phyloP scores from a whole-genome alignment of 2,888 invertebrate species.

The Linnaemya tessellans region DNA sequence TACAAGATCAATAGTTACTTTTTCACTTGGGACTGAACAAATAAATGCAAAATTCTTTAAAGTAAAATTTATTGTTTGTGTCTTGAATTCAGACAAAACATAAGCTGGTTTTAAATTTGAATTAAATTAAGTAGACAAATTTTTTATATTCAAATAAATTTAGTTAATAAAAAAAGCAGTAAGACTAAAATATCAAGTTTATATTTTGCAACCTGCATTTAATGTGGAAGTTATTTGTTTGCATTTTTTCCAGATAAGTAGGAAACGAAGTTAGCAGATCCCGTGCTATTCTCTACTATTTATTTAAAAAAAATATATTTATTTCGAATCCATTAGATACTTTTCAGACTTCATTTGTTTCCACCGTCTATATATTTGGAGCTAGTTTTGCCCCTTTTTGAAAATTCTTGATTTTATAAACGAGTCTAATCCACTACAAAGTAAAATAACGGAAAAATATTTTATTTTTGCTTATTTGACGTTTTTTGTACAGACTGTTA shows the following conservation, averaged over 20 bases:
- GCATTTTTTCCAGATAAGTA: not conserved
- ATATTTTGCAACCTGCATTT: not conserved
- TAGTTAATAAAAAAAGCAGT: not conserved
- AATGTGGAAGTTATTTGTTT: not conserved
- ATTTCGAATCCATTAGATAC: too few relatives aligned
- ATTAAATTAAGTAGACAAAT: not conserved
- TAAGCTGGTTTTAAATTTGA: not conserved
- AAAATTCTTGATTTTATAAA: too few relatives aligned
- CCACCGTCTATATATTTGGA: too few relatives aligned
- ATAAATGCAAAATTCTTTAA: not conserved
- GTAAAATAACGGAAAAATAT: too few relatives aligned
- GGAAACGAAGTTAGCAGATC: not conserved
- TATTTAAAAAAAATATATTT: too few relatives aligned
- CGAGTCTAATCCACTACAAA: too few relatives aligned
- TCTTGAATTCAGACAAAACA: too few relatives aligned
- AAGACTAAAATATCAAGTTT: not conserved
- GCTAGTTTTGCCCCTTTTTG: too few relatives aligned
- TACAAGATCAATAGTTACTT: not conserved
- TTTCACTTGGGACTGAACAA: not conserved
- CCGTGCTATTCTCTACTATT: too few relatives aligned
- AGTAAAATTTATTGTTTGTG: not conserved
- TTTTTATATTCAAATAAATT: not conserved
- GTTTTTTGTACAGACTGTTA: too few relatives aligned
- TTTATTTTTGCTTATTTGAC: too few relatives aligned
- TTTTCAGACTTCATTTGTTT: too few relatives aligned